A percentile compares a stretch with the other conserved stretches of the same genome.
Evolutionary conservation across 53 echinoderm and acorn worm species (phyloP).

Genomic region (Mesocentrotus franciscanus): DNA sequence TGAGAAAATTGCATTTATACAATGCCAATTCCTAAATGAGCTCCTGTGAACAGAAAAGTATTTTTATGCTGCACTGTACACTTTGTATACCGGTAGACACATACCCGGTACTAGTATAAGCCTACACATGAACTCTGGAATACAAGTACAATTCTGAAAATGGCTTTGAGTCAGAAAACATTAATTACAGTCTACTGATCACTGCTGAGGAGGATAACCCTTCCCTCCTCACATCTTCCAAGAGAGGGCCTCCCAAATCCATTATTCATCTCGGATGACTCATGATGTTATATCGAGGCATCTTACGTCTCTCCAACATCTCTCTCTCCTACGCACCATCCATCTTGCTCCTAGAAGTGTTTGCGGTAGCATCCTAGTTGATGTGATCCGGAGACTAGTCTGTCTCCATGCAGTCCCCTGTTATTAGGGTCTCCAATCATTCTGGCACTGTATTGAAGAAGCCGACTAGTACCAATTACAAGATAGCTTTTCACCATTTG

Average conservation of each 20-base stretch:
- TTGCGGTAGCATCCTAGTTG: constrained; percentile 8
- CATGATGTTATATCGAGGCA: constrained; percentile 3
- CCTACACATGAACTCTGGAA: too few species aligned
- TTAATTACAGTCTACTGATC: constrained; percentile 25
- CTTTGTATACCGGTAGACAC: too few species aligned
- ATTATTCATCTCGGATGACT: constrained; percentile 32
- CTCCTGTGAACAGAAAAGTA: too few species aligned
- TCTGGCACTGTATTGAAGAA: not conserved
- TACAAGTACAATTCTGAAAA: not conserved
- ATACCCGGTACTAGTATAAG: too few species aligned
- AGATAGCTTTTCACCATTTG: not conserved
- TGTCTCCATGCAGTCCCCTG: not conserved
- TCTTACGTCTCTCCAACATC: not conserved
- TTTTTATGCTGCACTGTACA: not conserved
- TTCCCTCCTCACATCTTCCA: not conserved
- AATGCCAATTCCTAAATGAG: too few species aligned
- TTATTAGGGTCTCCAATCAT: not conserved
- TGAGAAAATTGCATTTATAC: too few species aligned
- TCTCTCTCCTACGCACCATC: not conserved
- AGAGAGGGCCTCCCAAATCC: constrained; percentile 17
- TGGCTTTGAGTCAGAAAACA: constrained; percentile 27
- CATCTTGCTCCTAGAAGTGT: constrained; percentile 24
- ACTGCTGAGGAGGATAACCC: not conserved
- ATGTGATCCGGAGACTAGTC: constrained; percentile 20
- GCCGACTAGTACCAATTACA: not conserved